Evolutionary conservation across 2,888 invertebrate genomes (phyloP).

Genomic region (Hyppa rectilinea): DNA sequence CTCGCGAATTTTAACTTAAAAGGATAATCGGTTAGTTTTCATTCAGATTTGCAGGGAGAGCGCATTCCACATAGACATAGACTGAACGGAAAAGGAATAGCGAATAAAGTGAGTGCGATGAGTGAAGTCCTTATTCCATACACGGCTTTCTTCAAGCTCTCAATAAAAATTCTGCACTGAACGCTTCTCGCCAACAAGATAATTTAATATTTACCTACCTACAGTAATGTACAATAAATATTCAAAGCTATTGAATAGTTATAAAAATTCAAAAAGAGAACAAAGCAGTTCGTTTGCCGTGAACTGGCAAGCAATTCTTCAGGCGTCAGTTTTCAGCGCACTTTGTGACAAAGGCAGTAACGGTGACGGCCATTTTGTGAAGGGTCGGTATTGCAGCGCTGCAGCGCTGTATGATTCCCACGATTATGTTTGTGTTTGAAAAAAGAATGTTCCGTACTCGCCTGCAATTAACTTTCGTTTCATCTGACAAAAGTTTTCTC

Average conservation of each 20-base stretch:
- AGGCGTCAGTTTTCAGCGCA: slow-evolving; percentile 68
- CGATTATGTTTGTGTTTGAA: slow-evolving; percentile 54
- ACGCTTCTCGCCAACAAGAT: background rate
- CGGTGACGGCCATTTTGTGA: slow-evolving; percentile 62
- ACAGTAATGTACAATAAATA: slow-evolving; percentile 49
- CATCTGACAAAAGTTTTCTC: no score
- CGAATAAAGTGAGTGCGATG: no score
- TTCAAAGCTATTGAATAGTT: slow-evolving; percentile 52
- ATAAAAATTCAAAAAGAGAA: slow-evolving; percentile 60
- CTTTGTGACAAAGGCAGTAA: slow-evolving; percentile 71
- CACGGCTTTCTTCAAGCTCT: background rate
- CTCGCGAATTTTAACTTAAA: no score
- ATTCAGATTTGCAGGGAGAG: no score
- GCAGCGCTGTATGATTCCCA: slow-evolving; percentile 41
- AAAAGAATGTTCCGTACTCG: slow-evolving; percentile 48
- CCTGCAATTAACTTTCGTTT: slow-evolving; percentile 53
- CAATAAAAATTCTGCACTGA: slow-evolving; percentile 19
- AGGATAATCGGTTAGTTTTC: no score
- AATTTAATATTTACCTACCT: slow-evolving; percentile 31
- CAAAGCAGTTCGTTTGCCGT: slow-evolving; percentile 60
- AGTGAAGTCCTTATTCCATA: background rate
- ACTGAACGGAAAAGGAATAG: no score
- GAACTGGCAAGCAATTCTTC: slow-evolving; percentile 69
- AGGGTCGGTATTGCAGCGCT: slow-evolving; percentile 46
- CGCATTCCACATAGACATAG: no score